Evolutionary conservation across 2,888 invertebrate genomes (phyloP).

Genomic region (Incurvaria masculella): DNA sequence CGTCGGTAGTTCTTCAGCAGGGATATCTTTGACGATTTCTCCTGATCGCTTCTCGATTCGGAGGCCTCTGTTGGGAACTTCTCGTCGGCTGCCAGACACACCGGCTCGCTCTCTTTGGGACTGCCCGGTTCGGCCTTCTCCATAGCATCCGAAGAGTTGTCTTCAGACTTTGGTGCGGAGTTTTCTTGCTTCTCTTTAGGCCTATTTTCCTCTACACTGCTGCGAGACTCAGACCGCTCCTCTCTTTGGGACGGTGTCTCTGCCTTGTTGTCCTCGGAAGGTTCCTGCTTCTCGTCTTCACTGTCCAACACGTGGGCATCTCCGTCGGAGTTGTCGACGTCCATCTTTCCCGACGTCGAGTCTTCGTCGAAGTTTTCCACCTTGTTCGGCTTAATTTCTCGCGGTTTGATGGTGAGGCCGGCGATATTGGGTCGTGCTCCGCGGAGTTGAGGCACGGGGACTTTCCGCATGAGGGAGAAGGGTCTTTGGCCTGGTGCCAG

Average conservation of each 20-base stretch:
- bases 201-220: neutral
- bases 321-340: conserved; percentile 30
- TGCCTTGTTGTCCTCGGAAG: conserved; percentile 14
- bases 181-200: neutral
- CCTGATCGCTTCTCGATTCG: conserved; percentile 16
- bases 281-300: conserved; percentile 28
- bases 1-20: conserved; percentile 49
- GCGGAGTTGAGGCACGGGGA: conserved; percentile 28
- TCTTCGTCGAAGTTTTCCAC: conserved; percentile 25
- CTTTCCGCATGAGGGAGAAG: conserved; percentile 31
- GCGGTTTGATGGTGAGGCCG: conserved; percentile 45
- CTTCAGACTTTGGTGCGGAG: conserved; percentile 16
- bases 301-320: conserved; percentile 46
- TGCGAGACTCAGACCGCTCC: neutral
- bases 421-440: conserved; percentile 33
- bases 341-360: conserved; percentile 24
- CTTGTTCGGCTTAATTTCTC: conserved; percentile 26
- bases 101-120: neutral
- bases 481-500: conserved; percentile 30
- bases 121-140: neutral
- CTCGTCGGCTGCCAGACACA: conserved; percentile 12
- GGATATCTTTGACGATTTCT: conserved; percentile 38
- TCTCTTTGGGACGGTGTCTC: neutral
- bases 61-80: conserved; percentile 11
- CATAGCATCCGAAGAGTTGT: conserved; percentile 15